Evolutionary conservation across 2,113 vertebrate species (phyloP).

Genomic region (Enhydra lutris): DNA sequence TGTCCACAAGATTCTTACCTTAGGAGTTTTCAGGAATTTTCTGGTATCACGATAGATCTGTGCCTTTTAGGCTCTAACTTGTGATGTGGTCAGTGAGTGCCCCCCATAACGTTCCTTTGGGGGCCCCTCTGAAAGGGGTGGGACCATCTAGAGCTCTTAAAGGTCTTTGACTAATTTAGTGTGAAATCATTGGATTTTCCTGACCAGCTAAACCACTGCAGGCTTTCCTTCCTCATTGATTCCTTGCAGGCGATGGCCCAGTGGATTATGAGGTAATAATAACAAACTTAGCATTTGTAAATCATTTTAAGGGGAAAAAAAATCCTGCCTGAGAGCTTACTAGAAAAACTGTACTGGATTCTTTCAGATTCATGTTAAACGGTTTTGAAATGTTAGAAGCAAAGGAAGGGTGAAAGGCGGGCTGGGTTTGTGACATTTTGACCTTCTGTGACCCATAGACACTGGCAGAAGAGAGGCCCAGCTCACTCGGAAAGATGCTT

Average conservation of each 20-base stretch:
- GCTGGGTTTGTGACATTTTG: background rate
- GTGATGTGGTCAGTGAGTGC: background rate
- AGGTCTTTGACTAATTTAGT: background rate
- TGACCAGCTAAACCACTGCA: background rate
- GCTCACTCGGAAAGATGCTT: background rate
- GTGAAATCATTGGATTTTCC: constrained; percentile 34
- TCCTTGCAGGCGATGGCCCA: background rate
- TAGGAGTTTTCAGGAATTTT: background rate
- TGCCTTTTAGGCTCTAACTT: background rate
- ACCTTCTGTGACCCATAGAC: rapidly evolving
- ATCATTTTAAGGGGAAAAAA: background rate
- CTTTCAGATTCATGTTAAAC: background rate
- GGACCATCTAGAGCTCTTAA: background rate
- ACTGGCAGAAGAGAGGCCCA: background rate
- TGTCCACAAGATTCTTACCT: background rate
- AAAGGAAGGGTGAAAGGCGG: background rate
- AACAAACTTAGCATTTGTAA: constrained; percentile 8
- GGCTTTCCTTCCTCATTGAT: constrained; percentile 4
- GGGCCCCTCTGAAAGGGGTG: background rate
- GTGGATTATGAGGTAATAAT: constrained; percentile 17
- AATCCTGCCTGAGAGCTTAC: background rate
- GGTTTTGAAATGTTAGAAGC: background rate
- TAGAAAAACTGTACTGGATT: background rate
- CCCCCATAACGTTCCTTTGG: background rate
- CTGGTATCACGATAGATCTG: background rate